Percentiles rank a stretch among this genome's conserved stretches.
These are phyloP conservation scores for Lucinisca nassula DNA, from an alignment of 2,888 invertebrate genomes.

Conservation along the genomic window DNA sequence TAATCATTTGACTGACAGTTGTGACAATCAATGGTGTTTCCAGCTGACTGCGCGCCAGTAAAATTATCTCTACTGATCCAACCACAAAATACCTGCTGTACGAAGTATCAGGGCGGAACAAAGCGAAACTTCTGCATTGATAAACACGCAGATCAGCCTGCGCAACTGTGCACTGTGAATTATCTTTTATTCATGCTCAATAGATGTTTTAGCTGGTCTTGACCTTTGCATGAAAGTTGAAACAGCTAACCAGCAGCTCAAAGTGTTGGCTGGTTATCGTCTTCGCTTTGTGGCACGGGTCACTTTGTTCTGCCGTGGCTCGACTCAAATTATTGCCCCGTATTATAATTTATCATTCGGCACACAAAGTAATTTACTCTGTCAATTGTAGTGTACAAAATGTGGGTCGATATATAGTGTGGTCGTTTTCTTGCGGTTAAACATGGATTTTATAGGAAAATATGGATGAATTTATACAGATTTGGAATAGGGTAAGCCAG, in stretches of 20 bases:
- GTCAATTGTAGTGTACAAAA: conserved; percentile 48
- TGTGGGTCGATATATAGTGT: conserved; percentile 65
- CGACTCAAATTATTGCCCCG: conserved; percentile 46
- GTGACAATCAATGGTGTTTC: conserved; percentile 58
- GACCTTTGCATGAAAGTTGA: no score
- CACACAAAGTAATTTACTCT: conserved; percentile 70
- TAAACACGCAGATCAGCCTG: background rate
- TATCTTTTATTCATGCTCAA: no score
- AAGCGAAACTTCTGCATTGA: background rate
- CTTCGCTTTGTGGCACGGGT: no score
- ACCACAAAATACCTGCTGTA: conserved; percentile 2
- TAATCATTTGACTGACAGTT: conserved; percentile 59
- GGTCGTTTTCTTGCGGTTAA: conserved; percentile 39
- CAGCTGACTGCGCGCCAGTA: conserved; percentile 55
- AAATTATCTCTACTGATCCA: conserved; percentile 33
- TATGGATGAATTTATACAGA: conserved; percentile 7
- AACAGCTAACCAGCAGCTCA: no score
- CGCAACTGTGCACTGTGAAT: background rate
- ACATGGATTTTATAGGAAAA: conserved; percentile 1
- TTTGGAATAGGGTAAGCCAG: background rate
- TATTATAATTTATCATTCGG: conserved; percentile 71
- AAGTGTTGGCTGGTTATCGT: no score
- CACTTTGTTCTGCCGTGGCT: background rate
- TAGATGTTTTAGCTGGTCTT: no score
- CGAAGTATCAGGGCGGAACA: background rate